A percentile compares a stretch with the other conserved stretches of the same genome.
phyloP scores from a whole-genome alignment of 2,888 invertebrate genomes.

The Synanthedon myopaeformis region DNA sequence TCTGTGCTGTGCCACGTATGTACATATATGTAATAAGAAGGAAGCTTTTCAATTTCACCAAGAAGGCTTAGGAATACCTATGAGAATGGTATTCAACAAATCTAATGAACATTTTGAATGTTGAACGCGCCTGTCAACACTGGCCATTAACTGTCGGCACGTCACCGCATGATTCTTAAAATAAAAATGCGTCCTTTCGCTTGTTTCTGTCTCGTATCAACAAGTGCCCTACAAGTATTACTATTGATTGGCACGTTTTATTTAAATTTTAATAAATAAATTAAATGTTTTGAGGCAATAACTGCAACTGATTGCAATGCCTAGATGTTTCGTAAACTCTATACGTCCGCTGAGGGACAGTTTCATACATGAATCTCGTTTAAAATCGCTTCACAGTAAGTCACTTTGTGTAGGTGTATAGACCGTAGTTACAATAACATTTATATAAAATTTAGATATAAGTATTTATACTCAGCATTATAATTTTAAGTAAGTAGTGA shows the following conservation, averaged over 20 bases:
- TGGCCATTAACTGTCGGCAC: constrained; percentile 29
- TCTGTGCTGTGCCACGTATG: too few species aligned
- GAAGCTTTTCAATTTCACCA: constrained; percentile 1
- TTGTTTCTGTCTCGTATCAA: constrained; percentile 46
- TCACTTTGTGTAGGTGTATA: constrained; percentile 9
- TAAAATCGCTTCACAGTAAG: constrained; percentile 39
- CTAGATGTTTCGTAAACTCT: constrained; percentile 51
- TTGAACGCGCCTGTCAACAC: constrained; percentile 12
- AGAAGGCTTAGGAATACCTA: constrained; percentile 3
- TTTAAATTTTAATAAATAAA: constrained; percentile 12
- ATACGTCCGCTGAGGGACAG: constrained; percentile 31
- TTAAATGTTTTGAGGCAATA: background rate
- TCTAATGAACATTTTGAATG: constrained; percentile 9
- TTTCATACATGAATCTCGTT: constrained; percentile 44
- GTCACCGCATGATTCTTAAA: constrained; percentile 40
- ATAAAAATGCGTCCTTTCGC: constrained; percentile 38
- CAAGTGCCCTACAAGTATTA: constrained; percentile 57
- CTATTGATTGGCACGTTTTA: constrained; percentile 17
- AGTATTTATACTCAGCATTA: too few species aligned
- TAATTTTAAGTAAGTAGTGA: too few species aligned
- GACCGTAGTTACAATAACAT: background rate
- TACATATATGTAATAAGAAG: background rate
- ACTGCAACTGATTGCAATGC: constrained; percentile 24
- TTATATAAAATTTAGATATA: too few species aligned
- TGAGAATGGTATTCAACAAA: constrained; percentile 20